phyloP scores from a whole-genome alignment of 2,113 vertebrate species.

The Sylvilagus bachmani region DNA sequence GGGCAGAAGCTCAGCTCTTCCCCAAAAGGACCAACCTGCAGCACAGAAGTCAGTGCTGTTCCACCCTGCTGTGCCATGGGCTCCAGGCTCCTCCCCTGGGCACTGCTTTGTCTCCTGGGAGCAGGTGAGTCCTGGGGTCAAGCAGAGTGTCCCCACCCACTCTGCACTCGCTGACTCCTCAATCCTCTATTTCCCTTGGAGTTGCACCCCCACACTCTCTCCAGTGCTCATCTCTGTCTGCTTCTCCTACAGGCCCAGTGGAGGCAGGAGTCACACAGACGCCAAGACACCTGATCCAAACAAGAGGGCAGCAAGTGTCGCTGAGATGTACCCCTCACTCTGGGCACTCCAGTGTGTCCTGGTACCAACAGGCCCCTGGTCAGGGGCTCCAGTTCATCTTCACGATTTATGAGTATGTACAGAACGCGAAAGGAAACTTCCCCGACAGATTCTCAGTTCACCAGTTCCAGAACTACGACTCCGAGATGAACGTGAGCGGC shows the following conservation, averaged over 20 bases:
- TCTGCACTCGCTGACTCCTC: neutral
- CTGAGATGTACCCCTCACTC: neutral
- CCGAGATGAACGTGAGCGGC: neutral
- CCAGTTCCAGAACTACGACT: neutral
- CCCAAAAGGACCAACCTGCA: neutral
- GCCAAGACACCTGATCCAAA: neutral
- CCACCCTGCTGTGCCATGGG: no score
- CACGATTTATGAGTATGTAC: neutral
- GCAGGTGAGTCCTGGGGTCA: neutral
- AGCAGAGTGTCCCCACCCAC: no score
- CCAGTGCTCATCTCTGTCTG: rapidly evolving
- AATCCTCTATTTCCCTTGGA: no score
- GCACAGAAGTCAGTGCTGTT: rapidly evolving
- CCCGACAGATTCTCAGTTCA: neutral
- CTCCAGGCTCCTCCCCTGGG: neutral
- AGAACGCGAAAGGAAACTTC: neutral
- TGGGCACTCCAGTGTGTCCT: neutral
- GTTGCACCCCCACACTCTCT: no score
- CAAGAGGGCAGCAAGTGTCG: neutral
- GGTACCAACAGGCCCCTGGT: neutral
- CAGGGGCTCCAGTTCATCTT: neutral
- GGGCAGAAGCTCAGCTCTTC: neutral
- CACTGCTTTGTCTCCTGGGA: neutral
- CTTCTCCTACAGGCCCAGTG: neutral
- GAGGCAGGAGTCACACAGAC: neutral